phyloP scores from a whole-genome alignment of 2,113 vertebrate species.

The Lagopus leucura region DNA sequence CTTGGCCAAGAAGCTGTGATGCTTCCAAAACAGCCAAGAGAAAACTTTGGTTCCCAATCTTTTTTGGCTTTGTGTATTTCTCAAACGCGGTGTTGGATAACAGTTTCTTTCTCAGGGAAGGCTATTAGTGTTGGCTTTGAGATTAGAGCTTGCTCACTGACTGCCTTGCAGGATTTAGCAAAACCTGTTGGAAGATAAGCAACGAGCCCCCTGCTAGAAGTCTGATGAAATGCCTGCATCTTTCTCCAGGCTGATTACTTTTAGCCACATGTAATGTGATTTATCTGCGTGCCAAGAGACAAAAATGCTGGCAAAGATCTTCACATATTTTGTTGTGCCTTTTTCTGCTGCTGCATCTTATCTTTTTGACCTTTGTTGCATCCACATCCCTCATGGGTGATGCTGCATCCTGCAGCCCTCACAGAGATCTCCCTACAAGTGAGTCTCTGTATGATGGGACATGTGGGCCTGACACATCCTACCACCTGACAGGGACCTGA shows the following conservation, averaged over 20 bases:
- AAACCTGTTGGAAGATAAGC: background rate
- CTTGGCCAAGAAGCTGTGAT: background rate
- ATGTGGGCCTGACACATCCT: background rate
- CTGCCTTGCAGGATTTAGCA: background rate
- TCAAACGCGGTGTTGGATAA: background rate
- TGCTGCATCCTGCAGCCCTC: background rate
- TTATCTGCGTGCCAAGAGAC: background rate
- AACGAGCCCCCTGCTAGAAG: background rate
- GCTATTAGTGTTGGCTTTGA: background rate
- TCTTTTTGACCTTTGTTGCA: background rate
- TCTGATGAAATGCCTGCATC: background rate
- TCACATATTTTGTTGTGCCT: background rate
- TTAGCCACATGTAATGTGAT: background rate
- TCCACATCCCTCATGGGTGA: background rate
- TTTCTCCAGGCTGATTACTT: background rate
- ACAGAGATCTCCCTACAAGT: rapidly evolving
- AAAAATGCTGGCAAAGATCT: background rate
- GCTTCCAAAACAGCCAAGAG: background rate
- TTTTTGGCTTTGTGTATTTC: background rate
- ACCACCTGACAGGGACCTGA: background rate
- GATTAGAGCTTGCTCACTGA: conserved; percentile 9
- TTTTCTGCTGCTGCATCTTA: background rate
- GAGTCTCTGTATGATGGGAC: background rate
- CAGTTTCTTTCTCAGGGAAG: background rate
- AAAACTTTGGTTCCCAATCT: background rate